Evolutionary conservation across 2,113 vertebrate species (phyloP), one percentile per base, ranked within the genome.

Genomic region (Hemichromis elongatus): DNA sequence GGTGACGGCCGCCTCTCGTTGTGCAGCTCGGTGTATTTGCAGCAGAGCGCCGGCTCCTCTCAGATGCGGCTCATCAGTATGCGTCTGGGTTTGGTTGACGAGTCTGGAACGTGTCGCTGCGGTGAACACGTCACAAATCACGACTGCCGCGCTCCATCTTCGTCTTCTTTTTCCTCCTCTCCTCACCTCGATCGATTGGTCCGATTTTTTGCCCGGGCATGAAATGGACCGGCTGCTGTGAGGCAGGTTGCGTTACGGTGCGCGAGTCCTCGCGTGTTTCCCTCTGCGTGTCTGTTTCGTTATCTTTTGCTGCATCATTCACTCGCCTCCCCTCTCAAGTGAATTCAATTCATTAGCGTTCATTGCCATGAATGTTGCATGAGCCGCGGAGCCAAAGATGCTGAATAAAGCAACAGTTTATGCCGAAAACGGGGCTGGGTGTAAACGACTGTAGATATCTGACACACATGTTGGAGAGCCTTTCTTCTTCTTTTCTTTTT

Each of bases 311-410:
- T 47, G 77, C 80, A 86, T 87, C 87, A 73, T 56, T 10, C 9
- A 3, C 40, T 61, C 4, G 1, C 61, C 63, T 24, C 52, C 45
- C 35, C 50, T 87, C 42, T 82, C 81, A 9, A 63, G 21, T 47
- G 75, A 86, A 75, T 88, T 91, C 37, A 79, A 42, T 90, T 84
- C 81, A 88, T 91, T 90, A 82, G 52, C n/a, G 66, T 89, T 91
- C 88, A 91, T 92, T 89, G 82, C 55, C 57, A 78, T 91, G 85
- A 92, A 90, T 86, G 82, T 80, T 78, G 63, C 84, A 82, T 79
- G 68, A 90, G 79, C 73, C 6, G 4, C 13, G 73, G 68, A 55
- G 77, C 57, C 30, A n/a, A 52, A 37, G 12, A 57, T 13, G 28
- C 68, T 56, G 24, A 79, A 50, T 30, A 21, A 3, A 84, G 52